Evolutionary conservation across 2,888 invertebrate species (phyloP), one percentile per base, ranked within the genome.

Genomic region (Eulithis testata): DNA sequence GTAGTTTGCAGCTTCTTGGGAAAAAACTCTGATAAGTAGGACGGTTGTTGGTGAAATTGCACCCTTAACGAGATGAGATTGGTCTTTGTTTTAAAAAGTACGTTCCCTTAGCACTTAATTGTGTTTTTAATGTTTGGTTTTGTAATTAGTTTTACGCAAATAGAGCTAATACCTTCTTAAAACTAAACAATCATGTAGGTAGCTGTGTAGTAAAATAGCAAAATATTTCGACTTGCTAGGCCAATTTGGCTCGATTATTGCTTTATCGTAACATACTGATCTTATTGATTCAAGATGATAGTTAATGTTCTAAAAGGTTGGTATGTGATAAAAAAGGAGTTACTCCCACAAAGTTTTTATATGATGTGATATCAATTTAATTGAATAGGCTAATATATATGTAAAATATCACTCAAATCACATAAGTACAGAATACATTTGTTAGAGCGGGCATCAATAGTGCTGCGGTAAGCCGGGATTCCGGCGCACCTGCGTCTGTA

Each of bases 1-100:
- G 89, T 84, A 90, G 86, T 92, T 89, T 88, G 82, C 82, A 79
- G 84, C 87, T 87, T 80, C 84, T 87, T 85, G 84, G 84, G 83
- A 86, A 90, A 82, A 89, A 90, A 88, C 77, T 83, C 77, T 78
- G 85, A 83, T 86, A 40, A 40, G 40, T 40, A 87, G 81, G 80
- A 79, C 81, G 81, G 82, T 85, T 86, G 82, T 87, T 88, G 83
- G 80, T 84, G 82, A 85, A 86, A 87, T 88, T 87, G 87, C 80
- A 72, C 71, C 73, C 76, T 78, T 82, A 54, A 75, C 74, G 54
- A 62, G 54, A 58, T 62, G 43, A 45, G 56, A 36, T 40, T 40
- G 21, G 52, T 68, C 74, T 79, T 83, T 84, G 79, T 82, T 81
- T 79, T 72, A 69, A 65, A 79, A 80, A 80, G 75, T 77, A 77